phyloP scores from a whole-genome alignment of 2,797 vertebrate genomes.

The Oryzias dopingdopingensis region DNA sequence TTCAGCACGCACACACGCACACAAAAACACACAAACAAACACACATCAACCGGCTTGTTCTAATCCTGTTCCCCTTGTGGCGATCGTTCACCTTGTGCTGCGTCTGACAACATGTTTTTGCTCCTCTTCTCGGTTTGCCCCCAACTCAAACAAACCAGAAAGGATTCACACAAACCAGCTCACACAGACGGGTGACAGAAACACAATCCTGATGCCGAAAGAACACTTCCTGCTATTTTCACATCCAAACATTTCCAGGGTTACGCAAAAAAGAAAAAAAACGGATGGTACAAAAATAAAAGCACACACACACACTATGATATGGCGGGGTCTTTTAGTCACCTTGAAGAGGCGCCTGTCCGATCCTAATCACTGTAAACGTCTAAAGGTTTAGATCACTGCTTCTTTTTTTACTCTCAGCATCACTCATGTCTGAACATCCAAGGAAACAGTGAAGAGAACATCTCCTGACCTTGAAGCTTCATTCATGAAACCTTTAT shows the following conservation, averaged over 20 bases:
- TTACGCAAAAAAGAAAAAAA: slow-evolving; percentile 30
- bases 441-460: slow-evolving; percentile 33
- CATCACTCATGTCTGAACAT: slow-evolving; percentile 18
- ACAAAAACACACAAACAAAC: slow-evolving; percentile 1
- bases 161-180: slow-evolving; percentile 13
- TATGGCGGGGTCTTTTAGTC: slow-evolving; percentile 8
- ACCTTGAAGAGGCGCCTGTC: slow-evolving; percentile 4
- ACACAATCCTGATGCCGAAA: slow-evolving; percentile 11
- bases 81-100: slow-evolving; percentile 24
- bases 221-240: slow-evolving; percentile 50
- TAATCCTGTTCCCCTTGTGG: slow-evolving; percentile 13
- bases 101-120: slow-evolving; percentile 39
- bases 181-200: slow-evolving; percentile 14
- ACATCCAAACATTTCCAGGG: slow-evolving; percentile 4
- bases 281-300: neutral
- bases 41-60: neutral
- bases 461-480: slow-evolving; percentile 18
- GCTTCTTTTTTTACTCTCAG: neutral
- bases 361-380: slow-evolving; percentile 2
- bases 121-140: slow-evolving; percentile 10
- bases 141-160: slow-evolving; percentile 13
- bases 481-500: too few relatives aligned
- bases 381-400: slow-evolving; percentile 15
- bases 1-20: slow-evolving; percentile 28
- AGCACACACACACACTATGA: neutral